Evolutionary conservation across 2,113 vertebrate species (phyloP).

Genomic region (Pseudopodoces humilis): DNA sequence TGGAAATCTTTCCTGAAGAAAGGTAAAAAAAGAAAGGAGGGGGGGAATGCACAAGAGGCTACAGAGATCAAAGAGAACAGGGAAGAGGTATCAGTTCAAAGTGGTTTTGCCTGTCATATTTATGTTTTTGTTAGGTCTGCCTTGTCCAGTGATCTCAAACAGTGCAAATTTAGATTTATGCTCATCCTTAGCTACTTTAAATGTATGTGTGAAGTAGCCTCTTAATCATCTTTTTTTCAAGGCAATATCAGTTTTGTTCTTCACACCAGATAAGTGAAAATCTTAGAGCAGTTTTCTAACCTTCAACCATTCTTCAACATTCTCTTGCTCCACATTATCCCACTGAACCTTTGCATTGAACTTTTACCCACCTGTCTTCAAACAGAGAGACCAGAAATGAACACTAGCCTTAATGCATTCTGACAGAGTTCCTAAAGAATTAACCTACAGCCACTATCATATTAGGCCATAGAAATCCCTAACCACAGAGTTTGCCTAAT

Average conservation of each 20-base stretch:
- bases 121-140: not conserved
- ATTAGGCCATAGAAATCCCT: not conserved
- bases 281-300: not conserved
- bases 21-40: too few relatives aligned
- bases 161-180: not conserved
- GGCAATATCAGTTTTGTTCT: not conserved
- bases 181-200: not conserved
- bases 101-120: not conserved
- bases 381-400: not conserved
- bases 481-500: not conserved
- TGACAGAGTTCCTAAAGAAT: not conserved
- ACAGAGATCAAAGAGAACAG: not conserved
- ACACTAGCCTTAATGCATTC: not conserved
- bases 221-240: not conserved
- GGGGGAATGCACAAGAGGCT: accelerated
- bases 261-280: not conserved
- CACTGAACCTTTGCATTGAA: not conserved
- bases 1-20: not conserved
- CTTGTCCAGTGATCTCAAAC: not conserved
- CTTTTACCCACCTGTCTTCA: not conserved
- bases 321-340: not conserved
- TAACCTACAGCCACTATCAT: not conserved
- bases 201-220: not conserved
- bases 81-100: not conserved
- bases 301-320: not conserved